phyloP scores from a whole-genome alignment of 2,888 invertebrate genomes.

The Empis livida region DNA sequence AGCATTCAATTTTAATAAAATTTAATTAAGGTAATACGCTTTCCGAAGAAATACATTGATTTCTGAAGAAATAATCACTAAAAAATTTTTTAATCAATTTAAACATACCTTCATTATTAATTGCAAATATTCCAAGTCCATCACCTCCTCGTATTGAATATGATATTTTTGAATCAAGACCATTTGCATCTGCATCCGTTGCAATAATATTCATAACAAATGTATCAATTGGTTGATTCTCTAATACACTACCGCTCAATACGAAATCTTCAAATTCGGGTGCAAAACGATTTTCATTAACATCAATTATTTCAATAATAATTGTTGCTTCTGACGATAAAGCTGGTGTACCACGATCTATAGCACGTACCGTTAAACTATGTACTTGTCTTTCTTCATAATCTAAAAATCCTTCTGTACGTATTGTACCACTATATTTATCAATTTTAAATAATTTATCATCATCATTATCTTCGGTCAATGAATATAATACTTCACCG shows the following conservation, averaged over 20 bases:
- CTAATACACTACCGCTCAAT: constrained; percentile 56
- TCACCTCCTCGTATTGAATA: constrained; percentile 82
- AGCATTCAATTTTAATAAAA: too few species aligned
- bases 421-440: constrained; percentile 69
- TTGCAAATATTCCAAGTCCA: constrained; percentile 83
- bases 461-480: constrained; percentile 56
- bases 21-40: too few species aligned
- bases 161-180: constrained; percentile 66
- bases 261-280: constrained; percentile 76
- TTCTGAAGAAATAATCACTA: too few species aligned
- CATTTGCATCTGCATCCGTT: constrained; percentile 64
- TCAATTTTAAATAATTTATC: constrained; percentile 70
- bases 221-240: constrained; percentile 68
- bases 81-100: too few species aligned
- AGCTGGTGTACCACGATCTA: constrained; percentile 73
- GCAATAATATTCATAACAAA: constrained; percentile 67
- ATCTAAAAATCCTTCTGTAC: constrained; percentile 65
- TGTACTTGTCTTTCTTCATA: constrained; percentile 84
- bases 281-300: constrained; percentile 81
- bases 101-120: constrained; percentile 67
- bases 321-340: constrained; percentile 68
- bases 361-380: constrained; percentile 72
- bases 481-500: constrained; percentile 67
- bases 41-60: too few species aligned
- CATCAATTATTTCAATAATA: constrained; percentile 79